These are phyloP conservation scores for Pipistrellus kuhlii DNA, from an alignment of 2,797 vertebrate species.

Conservation along the genomic window DNA sequence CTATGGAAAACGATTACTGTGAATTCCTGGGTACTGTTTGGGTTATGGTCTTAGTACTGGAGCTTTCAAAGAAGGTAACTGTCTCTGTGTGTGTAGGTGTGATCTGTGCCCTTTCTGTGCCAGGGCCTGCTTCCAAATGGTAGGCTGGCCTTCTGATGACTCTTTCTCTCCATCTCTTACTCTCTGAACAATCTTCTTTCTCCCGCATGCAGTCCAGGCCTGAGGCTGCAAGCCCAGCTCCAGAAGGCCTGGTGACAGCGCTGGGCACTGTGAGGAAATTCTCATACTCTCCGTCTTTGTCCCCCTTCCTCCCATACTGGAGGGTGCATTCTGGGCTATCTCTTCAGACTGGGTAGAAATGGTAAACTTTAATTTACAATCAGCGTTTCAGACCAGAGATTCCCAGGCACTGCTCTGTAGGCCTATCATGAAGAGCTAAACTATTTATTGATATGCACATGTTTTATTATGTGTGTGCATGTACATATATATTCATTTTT, in stretches of 20 bases:
- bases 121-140: not conserved
- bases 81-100: too few relatives aligned
- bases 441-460: not conserved
- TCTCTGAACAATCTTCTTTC: not conserved
- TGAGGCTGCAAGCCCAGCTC: not conserved
- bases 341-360: not conserved
- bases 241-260: not conserved
- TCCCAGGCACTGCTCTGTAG: not conserved
- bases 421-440: not conserved
- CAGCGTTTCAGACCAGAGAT: not conserved
- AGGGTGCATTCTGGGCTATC: not conserved
- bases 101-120: not conserved
- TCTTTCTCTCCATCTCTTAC: not conserved
- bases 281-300: not conserved
- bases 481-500: not conserved
- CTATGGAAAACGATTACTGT: not conserved
- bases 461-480: not conserved
- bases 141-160: not conserved
- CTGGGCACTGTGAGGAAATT: not conserved
- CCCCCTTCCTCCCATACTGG: not conserved
- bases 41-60: not conserved
- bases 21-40: not conserved
- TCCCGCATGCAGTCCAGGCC: not conserved
- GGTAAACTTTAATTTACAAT: not conserved
- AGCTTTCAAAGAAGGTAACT: not conserved